These are phyloP conservation scores for Bombus pascuorum DNA, from an alignment of 1,140 invertebrate genomes.

Conservation along the genomic window DNA sequence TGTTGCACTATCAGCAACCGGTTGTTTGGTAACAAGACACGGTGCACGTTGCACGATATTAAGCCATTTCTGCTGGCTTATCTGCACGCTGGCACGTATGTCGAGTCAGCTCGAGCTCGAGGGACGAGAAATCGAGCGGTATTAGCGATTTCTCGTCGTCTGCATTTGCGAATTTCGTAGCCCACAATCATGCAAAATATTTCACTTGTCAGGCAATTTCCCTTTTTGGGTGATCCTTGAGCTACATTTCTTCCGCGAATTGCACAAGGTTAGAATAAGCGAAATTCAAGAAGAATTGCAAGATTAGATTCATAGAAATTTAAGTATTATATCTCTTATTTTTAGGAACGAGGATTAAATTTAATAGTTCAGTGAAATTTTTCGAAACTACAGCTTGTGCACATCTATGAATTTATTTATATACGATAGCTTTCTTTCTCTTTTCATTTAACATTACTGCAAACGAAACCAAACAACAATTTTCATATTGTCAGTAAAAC, in stretches of 20 bases:
- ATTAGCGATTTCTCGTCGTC: constrained; percentile 28
- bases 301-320: background rate
- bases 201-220: background rate
- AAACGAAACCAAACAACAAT: no score
- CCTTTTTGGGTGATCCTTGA: background rate
- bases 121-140: background rate
- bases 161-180: background rate
- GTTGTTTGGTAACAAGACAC: constrained; percentile 56
- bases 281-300: background rate
- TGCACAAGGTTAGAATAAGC: background rate
- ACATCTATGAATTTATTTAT: no score
- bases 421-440: no score
- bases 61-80: constrained; percentile 41
- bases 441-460: no score
- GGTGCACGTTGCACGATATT: constrained; percentile 45
- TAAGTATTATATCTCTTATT: background rate
- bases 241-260: background rate
- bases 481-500: no score
- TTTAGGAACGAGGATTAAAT: background rate
- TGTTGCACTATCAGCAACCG: constrained; percentile 58
- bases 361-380: no score
- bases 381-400: no score
- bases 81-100: constrained; percentile 28
- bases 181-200: background rate
- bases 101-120: constrained; percentile 10